Conservation (phyloP, 2,113 vertebrate species). For the Odontesthes bonariensis region DNA sequence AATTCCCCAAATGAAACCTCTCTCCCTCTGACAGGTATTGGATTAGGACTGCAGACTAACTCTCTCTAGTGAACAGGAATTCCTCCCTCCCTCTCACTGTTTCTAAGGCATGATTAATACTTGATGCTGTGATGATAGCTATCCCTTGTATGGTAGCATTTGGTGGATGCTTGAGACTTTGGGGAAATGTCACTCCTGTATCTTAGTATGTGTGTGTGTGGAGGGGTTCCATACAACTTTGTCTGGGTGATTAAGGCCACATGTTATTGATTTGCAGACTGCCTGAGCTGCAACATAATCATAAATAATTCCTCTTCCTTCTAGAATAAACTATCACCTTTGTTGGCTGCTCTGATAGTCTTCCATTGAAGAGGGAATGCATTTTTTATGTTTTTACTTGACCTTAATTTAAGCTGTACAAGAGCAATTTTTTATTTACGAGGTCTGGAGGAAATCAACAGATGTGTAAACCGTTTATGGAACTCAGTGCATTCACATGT, state of each 20-base stretch:
- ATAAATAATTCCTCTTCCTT: slow-evolving; percentile 76
- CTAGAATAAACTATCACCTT: slow-evolving; percentile 65
- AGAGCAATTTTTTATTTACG: slow-evolving; percentile 75
- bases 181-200: slow-evolving; percentile 48
- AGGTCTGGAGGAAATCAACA: slow-evolving; percentile 68
- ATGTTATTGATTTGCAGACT: slow-evolving; percentile 76
- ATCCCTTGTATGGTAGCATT: slow-evolving; percentile 39
- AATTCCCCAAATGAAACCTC: not conserved
- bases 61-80: slow-evolving; percentile 24
- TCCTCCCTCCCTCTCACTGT: slow-evolving; percentile 28
- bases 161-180: slow-evolving; percentile 30
- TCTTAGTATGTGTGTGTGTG: slow-evolving; percentile 26
- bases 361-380: slow-evolving; percentile 63
- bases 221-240: slow-evolving; percentile 49
- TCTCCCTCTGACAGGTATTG: not conserved
- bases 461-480: slow-evolving; percentile 59
- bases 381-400: slow-evolving; percentile 80
- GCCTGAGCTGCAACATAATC: slow-evolving; percentile 69
- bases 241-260: slow-evolving; percentile 71
- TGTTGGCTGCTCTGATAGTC: slow-evolving; percentile 31
- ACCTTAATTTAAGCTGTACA: slow-evolving; percentile 79
- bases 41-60: not conserved
- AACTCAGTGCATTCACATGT: not conserved
- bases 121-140: slow-evolving; percentile 71
- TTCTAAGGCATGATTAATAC: slow-evolving; percentile 76